phyloP scores from a whole-genome alignment of 2,797 vertebrate genomes.

The Nasua narica region DNA sequence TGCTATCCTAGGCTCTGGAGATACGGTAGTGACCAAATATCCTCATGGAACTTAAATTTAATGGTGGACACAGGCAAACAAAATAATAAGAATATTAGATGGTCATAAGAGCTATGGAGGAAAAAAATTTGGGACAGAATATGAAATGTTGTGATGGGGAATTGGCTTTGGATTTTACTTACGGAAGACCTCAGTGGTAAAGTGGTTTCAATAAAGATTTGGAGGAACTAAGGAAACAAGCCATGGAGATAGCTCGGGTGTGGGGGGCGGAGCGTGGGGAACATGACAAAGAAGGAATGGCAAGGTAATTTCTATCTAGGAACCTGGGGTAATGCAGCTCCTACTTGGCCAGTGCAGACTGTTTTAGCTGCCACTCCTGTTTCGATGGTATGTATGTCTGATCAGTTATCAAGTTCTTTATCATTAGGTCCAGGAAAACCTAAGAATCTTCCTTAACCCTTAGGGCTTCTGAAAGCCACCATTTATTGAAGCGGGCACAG shows the following conservation, averaged over 20 bases:
- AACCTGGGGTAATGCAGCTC: not conserved
- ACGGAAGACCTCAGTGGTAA: not conserved
- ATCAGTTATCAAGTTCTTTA: not conserved
- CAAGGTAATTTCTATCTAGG: not conserved
- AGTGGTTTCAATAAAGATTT: not conserved
- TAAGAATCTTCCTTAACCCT: not conserved
- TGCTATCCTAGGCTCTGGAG: not conserved
- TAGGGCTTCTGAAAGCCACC: not conserved
- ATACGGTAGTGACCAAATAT: not conserved
- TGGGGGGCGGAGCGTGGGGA: not conserved
- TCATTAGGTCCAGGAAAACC: not conserved
- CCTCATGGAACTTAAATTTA: not conserved
- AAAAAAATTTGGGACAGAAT: not conserved
- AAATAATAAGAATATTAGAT: not conserved
- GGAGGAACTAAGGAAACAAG: not conserved
- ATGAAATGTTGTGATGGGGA: not conserved
- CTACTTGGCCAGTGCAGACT: not conserved
- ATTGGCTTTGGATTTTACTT: not conserved
- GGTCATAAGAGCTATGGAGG: not conserved
- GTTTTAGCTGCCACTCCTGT: not conserved
- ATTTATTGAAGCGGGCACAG: not conserved
- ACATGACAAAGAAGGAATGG: not conserved
- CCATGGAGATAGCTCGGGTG: not conserved
- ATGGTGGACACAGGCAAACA: not conserved
- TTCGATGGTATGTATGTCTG: not conserved